Percentiles rank a stretch among this genome's conserved stretches.
These are phyloP conservation scores for Harpagus bidentatus DNA, from an alignment of 2,113 vertebrate genomes.

Conservation along the genomic window DNA sequence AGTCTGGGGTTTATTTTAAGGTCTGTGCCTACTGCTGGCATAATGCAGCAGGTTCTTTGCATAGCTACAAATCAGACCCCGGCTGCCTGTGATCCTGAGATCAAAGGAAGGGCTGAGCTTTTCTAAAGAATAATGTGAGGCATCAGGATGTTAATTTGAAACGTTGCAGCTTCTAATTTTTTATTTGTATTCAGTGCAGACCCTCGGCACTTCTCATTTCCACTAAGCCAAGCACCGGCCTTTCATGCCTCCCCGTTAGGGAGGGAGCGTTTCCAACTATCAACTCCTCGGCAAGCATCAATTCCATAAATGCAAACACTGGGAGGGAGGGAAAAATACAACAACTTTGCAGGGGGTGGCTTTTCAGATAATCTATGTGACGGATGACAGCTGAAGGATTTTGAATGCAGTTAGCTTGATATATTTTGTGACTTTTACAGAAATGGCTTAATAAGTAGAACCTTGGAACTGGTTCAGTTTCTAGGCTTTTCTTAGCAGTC, in stretches of 20 bases:
- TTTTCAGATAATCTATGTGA: background rate
- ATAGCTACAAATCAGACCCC: background rate
- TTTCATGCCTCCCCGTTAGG: background rate
- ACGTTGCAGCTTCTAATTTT: background rate
- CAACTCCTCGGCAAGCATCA: background rate
- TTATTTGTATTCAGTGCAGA: background rate
- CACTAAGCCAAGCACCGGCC: background rate
- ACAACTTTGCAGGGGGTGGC: background rate
- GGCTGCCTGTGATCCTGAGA: background rate
- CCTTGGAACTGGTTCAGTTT: background rate
- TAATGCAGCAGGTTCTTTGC: background rate
- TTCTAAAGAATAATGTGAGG: background rate
- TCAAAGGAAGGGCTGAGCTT: background rate
- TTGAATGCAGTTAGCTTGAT: background rate
- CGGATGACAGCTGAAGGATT: background rate
- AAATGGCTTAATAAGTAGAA: background rate
- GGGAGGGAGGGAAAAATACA: background rate
- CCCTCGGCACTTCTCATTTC: background rate
- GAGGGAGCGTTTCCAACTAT: background rate
- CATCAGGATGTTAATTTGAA: constrained; percentile 8
- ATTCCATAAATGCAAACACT: background rate
- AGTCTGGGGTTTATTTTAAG: background rate
- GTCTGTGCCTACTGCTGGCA: background rate
- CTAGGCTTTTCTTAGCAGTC: background rate
- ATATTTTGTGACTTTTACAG: background rate